Conservation (phyloP, 1,140 invertebrate genomes). For the Cyphomyrmex costatus region DNA sequence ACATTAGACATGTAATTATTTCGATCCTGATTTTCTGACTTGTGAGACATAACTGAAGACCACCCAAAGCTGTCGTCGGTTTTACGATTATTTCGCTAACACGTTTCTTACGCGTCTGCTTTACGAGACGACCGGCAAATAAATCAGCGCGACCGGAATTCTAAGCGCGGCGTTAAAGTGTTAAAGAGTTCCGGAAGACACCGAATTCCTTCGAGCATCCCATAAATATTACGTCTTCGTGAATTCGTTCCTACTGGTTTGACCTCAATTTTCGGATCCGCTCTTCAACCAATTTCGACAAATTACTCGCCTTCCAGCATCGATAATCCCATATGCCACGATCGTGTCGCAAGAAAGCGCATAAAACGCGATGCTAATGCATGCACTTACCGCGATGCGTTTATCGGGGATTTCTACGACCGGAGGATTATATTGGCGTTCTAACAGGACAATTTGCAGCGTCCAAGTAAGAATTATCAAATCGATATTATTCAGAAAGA, state of each 20-base stretch:
- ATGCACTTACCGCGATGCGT: constrained; percentile 9
- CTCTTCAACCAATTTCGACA: constrained; percentile 65
- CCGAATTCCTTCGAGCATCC: constrained; percentile 42
- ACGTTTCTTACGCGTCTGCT: constrained; percentile 44
- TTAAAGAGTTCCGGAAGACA: constrained; percentile 74
- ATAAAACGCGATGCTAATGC: constrained; percentile 19
- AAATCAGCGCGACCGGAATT: constrained; percentile 71
- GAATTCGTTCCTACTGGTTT: constrained; percentile 46
- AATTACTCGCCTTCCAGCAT: constrained; percentile 45
- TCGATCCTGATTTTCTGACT: neutral
- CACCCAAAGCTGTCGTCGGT: constrained; percentile 24
- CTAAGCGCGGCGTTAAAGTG: constrained; percentile 71
- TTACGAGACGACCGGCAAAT: constrained; percentile 62
- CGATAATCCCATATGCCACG: constrained; percentile 22
- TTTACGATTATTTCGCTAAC: constrained; percentile 43
- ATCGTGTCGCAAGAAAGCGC: neutral
- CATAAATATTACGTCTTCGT: constrained; percentile 70
- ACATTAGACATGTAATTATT: neutral
- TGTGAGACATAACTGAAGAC: neutral
- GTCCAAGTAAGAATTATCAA: neutral
- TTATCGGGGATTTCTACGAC: neutral
- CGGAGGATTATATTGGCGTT: constrained; percentile 14
- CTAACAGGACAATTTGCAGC: constrained; percentile 15
- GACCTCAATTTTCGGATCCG: constrained; percentile 61
- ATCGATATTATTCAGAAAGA: neutral